A percentile compares a stretch with the other conserved stretches of the same genome.
Conservation (phyloP, 2,888 invertebrate species). For the Xylota sylvarum region DNA sequence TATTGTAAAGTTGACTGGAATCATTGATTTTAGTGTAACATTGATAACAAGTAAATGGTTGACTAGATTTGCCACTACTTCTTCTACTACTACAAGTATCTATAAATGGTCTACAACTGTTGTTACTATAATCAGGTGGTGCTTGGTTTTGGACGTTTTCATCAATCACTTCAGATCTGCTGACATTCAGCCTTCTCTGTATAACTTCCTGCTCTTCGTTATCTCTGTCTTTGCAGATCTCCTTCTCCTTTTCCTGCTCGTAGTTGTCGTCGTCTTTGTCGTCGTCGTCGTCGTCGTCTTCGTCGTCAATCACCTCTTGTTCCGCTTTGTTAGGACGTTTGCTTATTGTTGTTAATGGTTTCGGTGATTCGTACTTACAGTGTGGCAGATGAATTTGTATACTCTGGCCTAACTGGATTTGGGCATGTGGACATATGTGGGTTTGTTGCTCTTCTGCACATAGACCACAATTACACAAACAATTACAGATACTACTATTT, state of each 20-base stretch:
- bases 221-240: neutral
- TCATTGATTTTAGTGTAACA: constrained; percentile 44
- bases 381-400: constrained; percentile 22
- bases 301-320: constrained; percentile 24
- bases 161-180: constrained; percentile 39
- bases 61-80: constrained; percentile 35
- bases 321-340: constrained; percentile 46
- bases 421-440: neutral
- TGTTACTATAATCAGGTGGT: constrained; percentile 64
- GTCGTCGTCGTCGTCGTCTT: neutral
- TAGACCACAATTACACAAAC: constrained; percentile 36
- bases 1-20: constrained; percentile 41
- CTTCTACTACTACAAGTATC: constrained; percentile 32
- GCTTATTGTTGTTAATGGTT: constrained; percentile 10
- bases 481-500: constrained; percentile 48
- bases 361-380: constrained; percentile 10
- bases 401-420: constrained; percentile 37
- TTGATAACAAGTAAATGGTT: constrained; percentile 30
- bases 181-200: constrained; percentile 28
- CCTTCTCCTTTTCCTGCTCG: neutral
- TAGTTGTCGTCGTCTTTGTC: constrained; percentile 2
- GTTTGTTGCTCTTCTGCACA: constrained; percentile 29
- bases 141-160: constrained; percentile 69
- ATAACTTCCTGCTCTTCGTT: constrained; percentile 8
- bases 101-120: constrained; percentile 45